phyloP scores from a whole-genome alignment of 2,113 vertebrate genomes.

The Mustelus asterias region DNA sequence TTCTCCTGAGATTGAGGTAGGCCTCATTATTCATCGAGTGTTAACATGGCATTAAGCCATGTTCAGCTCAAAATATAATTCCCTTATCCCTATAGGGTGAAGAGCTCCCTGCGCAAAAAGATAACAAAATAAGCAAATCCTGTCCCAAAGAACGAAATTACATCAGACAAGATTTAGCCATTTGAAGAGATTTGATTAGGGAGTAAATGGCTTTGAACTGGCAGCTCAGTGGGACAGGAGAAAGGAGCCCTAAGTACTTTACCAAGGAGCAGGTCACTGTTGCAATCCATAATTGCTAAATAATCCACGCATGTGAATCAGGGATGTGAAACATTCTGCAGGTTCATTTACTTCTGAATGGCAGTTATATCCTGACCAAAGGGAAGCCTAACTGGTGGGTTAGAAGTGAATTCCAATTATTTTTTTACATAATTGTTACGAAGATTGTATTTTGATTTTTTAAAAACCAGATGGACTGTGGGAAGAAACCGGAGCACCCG shows the following conservation, averaged over 20 bases:
- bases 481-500: too few relatives aligned
- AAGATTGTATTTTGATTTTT: background rate
- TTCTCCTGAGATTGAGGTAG: background rate
- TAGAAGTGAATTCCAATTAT: background rate
- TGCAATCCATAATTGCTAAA: background rate
- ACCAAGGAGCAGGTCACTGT: background rate
- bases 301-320: background rate
- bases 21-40: slow-evolving; percentile 23
- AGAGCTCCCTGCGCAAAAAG: background rate
- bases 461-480: background rate
- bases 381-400: background rate
- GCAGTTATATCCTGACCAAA: background rate
- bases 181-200: background rate
- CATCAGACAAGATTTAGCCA: background rate
- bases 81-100: background rate
- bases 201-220: background rate
- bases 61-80: slow-evolving; percentile 9
- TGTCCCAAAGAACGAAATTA: background rate
- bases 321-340: background rate
- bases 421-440: background rate
- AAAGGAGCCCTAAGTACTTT: too few relatives aligned
- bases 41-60: slow-evolving; percentile 20
- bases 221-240: background rate
- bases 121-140: slow-evolving; percentile 5
- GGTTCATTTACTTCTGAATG: background rate